Percentiles rank a stretch among this genome's conserved stretches.
Conservation (phyloP, 2,113 vertebrate genomes). For the Burhinus oedicnemus region DNA sequence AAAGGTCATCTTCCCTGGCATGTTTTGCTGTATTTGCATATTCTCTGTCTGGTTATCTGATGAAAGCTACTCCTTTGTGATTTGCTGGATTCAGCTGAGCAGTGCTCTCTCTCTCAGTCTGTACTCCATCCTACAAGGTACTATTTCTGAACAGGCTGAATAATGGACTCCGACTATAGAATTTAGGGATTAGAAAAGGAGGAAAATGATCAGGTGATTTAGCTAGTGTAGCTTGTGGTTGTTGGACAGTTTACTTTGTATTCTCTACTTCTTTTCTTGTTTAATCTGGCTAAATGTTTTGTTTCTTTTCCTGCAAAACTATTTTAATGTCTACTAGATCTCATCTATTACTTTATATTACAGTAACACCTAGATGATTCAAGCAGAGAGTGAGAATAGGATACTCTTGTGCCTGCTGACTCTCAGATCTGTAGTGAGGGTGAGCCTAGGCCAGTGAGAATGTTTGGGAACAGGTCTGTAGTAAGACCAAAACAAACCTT, state of each 20-base stretch:
- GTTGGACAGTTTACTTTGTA: background rate
- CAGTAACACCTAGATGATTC: background rate
- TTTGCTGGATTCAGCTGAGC: background rate
- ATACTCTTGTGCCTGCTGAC: background rate
- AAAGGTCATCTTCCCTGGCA: slow-evolving; percentile 24
- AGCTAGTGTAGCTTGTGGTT: background rate
- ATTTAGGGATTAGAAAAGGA: background rate
- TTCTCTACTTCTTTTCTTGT: background rate
- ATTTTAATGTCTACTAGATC: background rate
- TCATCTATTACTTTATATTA: background rate
- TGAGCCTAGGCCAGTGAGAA: background rate
- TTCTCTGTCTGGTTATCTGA: background rate
- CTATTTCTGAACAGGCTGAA: slow-evolving; percentile 20
- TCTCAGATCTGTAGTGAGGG: background rate
- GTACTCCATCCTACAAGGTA: background rate
- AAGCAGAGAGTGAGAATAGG: background rate
- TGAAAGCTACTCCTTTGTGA: slow-evolving; percentile 1
- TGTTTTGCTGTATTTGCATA: background rate
- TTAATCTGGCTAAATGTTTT: background rate
- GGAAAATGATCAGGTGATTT: background rate
- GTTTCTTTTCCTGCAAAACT: background rate
- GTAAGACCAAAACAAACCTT: background rate
- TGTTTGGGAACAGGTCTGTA: background rate
- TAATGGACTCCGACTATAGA: background rate
- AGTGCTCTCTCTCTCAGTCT: background rate